phyloP scores from a whole-genome alignment of 1,140 invertebrate species.

The Phymorhynchus buccinoides region DNA sequence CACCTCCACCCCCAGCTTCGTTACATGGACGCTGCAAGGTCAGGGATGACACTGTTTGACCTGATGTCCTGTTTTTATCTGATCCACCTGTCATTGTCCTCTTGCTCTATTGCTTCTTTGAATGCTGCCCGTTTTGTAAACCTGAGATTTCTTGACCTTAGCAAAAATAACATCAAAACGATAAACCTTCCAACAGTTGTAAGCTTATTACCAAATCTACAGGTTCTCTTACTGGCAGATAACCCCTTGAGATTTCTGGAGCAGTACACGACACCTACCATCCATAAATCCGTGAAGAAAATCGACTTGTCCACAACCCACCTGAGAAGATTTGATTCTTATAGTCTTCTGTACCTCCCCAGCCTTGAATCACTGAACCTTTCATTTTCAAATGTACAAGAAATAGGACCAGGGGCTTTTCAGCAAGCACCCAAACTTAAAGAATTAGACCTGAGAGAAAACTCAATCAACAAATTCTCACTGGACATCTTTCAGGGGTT shows the following conservation, averaged over 20 bases:
- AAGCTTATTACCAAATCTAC: constrained; percentile 5
- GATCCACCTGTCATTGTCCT: neutral
- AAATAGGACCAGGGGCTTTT: constrained; percentile 32
- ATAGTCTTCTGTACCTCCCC: neutral
- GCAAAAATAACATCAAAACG: constrained; percentile 11
- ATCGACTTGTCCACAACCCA: constrained; percentile 2
- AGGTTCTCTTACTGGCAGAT: neutral
- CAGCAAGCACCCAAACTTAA: neutral
- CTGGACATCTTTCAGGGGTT: constrained; percentile 27
- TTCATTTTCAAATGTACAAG: neutral
- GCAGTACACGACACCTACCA: neutral
- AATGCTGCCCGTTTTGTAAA: neutral
- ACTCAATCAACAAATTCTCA: constrained; percentile 37
- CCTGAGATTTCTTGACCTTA: constrained; percentile 31
- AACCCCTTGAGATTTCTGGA: neutral
- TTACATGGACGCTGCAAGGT: neutral
- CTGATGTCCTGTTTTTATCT: neutral
- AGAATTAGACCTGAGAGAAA: constrained; percentile 28
- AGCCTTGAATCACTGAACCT: constrained; percentile 6
- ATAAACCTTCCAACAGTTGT: constrained; percentile 7
- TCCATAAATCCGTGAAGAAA: neutral
- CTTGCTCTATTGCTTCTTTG: neutral
- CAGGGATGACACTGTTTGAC: neutral
- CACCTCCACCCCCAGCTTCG: neutral
- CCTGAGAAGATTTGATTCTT: constrained; percentile 16